phyloP scores from a whole-genome alignment of 2,888 invertebrate genomes.

The Pseudanteris insignis region DNA sequence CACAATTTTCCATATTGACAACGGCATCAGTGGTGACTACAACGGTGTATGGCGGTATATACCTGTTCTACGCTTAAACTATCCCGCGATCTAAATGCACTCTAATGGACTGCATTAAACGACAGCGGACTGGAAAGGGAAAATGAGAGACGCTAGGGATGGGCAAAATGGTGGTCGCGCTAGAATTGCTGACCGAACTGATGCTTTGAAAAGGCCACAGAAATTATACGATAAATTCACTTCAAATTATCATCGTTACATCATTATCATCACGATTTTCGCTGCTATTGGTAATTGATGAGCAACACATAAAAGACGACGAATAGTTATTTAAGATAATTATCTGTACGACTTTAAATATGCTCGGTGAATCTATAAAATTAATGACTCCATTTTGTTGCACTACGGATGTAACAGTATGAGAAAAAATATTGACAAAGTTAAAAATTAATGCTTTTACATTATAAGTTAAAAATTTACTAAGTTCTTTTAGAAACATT shows the following conservation, averaged over 20 bases:
- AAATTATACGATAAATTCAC: conserved; percentile 31
- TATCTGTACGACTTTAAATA: not conserved
- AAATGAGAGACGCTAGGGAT: conserved; percentile 44
- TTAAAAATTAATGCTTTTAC: too few relatives aligned
- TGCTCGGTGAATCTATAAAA: too few relatives aligned
- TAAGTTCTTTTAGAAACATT: too few relatives aligned
- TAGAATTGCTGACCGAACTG: conserved; percentile 49
- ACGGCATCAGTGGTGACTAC: conserved; percentile 35
- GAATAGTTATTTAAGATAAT: not conserved
- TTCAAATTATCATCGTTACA: conserved; percentile 24
- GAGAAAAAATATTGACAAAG: too few relatives aligned
- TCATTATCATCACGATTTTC: conserved; percentile 7
- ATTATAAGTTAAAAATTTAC: too few relatives aligned
- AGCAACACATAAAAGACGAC: not conserved
- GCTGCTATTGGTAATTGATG: too few relatives aligned
- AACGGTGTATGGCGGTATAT: conserved; percentile 46
- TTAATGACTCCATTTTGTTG: too few relatives aligned
- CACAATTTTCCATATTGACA: conserved; percentile 57
- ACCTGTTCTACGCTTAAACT: conserved; percentile 62
- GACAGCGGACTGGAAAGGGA: conserved; percentile 54
- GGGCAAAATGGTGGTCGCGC: conserved; percentile 38
- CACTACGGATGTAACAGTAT: too few relatives aligned
- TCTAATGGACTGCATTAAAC: conserved; percentile 67
- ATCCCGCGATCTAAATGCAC: conserved; percentile 67
- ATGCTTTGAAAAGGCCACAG: conserved; percentile 49